Percentiles rank a stretch among this genome's conserved stretches.
These are phyloP conservation scores for Tetragonula carbonaria DNA, from an alignment of 2,888 invertebrate genomes.

Conservation along the genomic window DNA sequence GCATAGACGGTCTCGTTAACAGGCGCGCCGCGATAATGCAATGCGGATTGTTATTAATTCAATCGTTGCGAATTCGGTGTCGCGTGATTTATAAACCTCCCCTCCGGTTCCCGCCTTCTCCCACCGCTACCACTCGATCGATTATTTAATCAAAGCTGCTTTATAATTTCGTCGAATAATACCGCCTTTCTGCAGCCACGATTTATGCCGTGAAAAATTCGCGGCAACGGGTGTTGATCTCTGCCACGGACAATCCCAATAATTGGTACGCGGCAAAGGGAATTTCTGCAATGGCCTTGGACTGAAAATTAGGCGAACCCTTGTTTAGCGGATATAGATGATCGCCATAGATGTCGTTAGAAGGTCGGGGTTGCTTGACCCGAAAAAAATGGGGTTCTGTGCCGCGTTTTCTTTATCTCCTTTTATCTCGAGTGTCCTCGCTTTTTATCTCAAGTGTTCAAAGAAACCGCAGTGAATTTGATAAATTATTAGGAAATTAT, in stretches of 20 bases:
- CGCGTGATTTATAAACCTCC: constrained; percentile 29
- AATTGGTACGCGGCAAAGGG: background rate
- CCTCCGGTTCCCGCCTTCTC: background rate
- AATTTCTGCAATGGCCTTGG: constrained; percentile 39
- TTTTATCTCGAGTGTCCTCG: constrained; percentile 6
- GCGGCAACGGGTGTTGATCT: background rate
- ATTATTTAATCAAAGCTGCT: constrained; percentile 47
- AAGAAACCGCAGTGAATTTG: too few species aligned
- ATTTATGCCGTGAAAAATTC: constrained; percentile 28
- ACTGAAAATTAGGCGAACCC: constrained; percentile 36
- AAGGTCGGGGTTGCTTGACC: constrained; percentile 20
- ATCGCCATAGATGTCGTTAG: background rate
- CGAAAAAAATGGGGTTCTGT: constrained; percentile 14
- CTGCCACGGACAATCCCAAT: constrained; percentile 2
- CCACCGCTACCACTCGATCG: background rate
- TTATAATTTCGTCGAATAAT: constrained; percentile 34
- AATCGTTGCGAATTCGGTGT: constrained; percentile 29
- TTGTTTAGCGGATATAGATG: background rate
- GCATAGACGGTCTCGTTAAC: background rate
- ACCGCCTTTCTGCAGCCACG: background rate
- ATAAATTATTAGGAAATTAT: too few species aligned
- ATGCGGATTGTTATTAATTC: constrained; percentile 46
- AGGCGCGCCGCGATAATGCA: constrained; percentile 19
- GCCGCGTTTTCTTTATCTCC: constrained; percentile 65
- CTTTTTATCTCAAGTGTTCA: too few species aligned